These are phyloP conservation scores for Celastrina argiolus DNA, from an alignment of 2,888 invertebrate species.

Conservation along the genomic window DNA sequence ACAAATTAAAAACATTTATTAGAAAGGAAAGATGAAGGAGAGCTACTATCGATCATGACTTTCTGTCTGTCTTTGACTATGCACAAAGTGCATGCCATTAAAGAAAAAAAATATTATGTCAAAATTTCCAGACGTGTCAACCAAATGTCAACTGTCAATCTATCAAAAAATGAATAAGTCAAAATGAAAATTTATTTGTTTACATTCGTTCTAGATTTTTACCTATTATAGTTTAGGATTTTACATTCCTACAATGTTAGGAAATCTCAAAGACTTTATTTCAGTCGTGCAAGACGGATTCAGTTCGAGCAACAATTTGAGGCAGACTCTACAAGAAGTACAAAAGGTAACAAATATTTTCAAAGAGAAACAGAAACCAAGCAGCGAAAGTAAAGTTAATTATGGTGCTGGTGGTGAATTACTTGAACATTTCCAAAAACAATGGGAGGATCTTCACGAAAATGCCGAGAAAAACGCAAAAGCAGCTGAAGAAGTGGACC, in stretches of 20 bases:
- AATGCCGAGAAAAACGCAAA: slow-evolving; percentile 83
- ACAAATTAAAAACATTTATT: too few species aligned
- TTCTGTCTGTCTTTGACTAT: too few species aligned
- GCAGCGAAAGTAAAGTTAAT: slow-evolving; percentile 58
- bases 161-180: not conserved
- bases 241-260: slow-evolving; percentile 50
- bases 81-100: too few species aligned
- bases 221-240: slow-evolving; percentile 13
- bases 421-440: slow-evolving; percentile 82
- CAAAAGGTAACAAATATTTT: slow-evolving; percentile 66
- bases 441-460: slow-evolving; percentile 84
- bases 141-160: not conserved
- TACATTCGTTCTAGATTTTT: slow-evolving; percentile 19
- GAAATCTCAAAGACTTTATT: slow-evolving; percentile 69
- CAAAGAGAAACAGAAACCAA: slow-evolving; percentile 58
- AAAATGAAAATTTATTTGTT: slow-evolving; percentile 13
- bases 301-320: slow-evolving; percentile 58
- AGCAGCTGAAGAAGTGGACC: slow-evolving; percentile 75
- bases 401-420: slow-evolving; percentile 82
- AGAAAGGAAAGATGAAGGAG: too few species aligned
- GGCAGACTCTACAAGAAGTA: slow-evolving; percentile 66
- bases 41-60: too few species aligned
- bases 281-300: slow-evolving; percentile 70
- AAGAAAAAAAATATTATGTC: too few species aligned
- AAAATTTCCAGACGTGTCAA: not conserved